These are phyloP conservation scores for Nanorana parkeri DNA, from an alignment of 2,113 vertebrate genomes.

Conservation along the genomic window DNA sequence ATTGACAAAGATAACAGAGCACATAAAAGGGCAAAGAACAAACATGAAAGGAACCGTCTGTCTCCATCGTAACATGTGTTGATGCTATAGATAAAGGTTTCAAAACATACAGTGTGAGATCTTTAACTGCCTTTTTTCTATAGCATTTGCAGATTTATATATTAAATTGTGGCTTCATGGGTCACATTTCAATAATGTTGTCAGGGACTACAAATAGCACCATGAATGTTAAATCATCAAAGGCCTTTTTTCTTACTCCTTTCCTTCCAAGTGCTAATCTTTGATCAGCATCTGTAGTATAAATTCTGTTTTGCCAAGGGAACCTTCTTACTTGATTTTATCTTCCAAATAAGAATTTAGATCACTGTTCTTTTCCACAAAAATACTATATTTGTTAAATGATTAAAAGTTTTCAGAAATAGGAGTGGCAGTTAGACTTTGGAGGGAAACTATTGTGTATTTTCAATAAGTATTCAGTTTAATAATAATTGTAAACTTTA, in stretches of 20 bases:
- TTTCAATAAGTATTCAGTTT: too few relatives aligned
- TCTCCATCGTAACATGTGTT: constrained; percentile 52
- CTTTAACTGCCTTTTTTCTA: constrained; percentile 38
- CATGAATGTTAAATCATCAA: constrained; percentile 48
- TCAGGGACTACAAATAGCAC: constrained; percentile 42
- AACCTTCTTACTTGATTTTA: constrained; percentile 50
- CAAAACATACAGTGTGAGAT: constrained; percentile 36
- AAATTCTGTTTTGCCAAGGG: constrained; percentile 44
- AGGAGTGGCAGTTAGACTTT: not conserved
- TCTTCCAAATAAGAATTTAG: constrained; percentile 33
- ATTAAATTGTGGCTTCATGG: constrained; percentile 43
- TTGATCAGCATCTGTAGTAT: constrained; percentile 51
- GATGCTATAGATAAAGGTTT: constrained; percentile 49
- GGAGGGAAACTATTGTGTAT: too few relatives aligned
- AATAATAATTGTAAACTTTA: too few relatives aligned
- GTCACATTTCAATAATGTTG: constrained; percentile 55
- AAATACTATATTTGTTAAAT: constrained; percentile 42
- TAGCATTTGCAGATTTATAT: constrained; percentile 50
- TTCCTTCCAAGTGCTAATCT: constrained; percentile 44
- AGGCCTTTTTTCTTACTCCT: constrained; percentile 36
- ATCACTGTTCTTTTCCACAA: constrained; percentile 30
- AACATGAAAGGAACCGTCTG: constrained; percentile 36
- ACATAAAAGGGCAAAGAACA: constrained; percentile 53
- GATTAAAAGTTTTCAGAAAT: constrained; percentile 47
- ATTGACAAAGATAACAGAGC: constrained; percentile 55